These are phyloP conservation scores for Chondrosia reniformis DNA, from an alignment of 37 sponge, comb jelly and placozoan genomes.

Conservation along the genomic window DNA sequence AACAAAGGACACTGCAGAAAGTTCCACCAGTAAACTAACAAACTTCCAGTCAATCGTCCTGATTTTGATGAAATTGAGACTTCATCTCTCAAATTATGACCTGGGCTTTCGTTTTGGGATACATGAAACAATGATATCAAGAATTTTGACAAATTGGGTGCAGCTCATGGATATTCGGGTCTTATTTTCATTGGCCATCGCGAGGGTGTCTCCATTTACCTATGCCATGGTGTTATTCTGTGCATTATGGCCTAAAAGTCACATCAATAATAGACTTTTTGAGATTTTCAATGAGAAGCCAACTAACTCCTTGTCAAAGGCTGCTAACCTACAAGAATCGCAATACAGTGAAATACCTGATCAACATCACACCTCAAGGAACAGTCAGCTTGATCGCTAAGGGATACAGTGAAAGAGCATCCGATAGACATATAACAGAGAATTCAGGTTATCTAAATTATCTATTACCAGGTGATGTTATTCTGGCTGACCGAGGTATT, in stretches of 20 bases:
- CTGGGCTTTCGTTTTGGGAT: conserved; percentile 54
- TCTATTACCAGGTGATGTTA: conserved; percentile 67
- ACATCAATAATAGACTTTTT: conserved; percentile 67
- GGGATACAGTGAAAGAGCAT: conserved; percentile 55
- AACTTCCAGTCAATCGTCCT: conserved; percentile 51
- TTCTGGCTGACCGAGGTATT: conserved; percentile 74
- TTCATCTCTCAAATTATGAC: conserved; percentile 25
- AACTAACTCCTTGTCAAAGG: conserved; percentile 42
- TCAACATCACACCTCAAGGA: conserved; percentile 73
- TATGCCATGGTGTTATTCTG: conserved; percentile 52
- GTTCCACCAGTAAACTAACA: conserved; percentile 17
- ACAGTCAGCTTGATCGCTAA: conserved; percentile 51
- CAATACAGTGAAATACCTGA: conserved; percentile 59
- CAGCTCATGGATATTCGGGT: conserved; percentile 11
- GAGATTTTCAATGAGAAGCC: conserved; percentile 65
- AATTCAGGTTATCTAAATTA: conserved; percentile 51
- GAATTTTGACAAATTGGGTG: conserved; percentile 36
- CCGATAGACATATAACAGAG: conserved; percentile 69
- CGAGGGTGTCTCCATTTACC: conserved; percentile 33
- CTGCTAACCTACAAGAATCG: conserved; percentile 59
- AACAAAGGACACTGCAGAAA: not conserved
- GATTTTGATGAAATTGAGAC: conserved; percentile 39
- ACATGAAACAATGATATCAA: conserved; percentile 26
- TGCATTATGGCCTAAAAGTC: conserved; percentile 24
- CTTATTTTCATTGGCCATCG: conserved; percentile 63